A percentile compares a stretch with the other conserved stretches of the same genome.
These are phyloP conservation scores for Gallinago undulata DNA, from an alignment of 2,113 vertebrate genomes.

Conservation along the genomic window DNA sequence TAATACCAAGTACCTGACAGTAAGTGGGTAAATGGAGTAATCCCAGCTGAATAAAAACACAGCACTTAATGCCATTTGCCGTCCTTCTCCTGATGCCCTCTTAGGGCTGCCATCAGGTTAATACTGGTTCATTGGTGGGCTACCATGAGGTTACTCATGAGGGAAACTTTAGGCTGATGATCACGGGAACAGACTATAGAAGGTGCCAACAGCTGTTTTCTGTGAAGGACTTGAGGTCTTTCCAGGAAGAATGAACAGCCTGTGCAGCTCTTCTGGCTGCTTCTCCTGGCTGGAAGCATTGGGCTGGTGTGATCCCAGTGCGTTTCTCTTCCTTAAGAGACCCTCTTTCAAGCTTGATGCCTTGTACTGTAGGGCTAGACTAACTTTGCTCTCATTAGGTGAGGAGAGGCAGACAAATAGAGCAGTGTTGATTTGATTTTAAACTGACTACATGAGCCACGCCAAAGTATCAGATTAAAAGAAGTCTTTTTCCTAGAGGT, in stretches of 20 bases:
- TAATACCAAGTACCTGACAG: background rate
- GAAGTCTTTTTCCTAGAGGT: background rate
- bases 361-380: background rate
- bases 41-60: background rate
- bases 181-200: background rate
- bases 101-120: background rate
- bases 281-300: background rate
- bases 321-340: background rate
- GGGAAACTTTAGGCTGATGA: background rate
- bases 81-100: background rate
- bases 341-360: background rate
- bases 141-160: background rate
- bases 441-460: background rate
- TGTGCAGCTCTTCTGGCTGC: background rate
- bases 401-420: background rate
- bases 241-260: background rate
- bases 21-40: background rate
- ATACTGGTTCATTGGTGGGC: background rate
- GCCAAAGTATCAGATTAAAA: background rate
- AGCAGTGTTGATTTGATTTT: background rate
- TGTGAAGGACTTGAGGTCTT: background rate
- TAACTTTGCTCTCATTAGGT: background rate
- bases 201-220: background rate
- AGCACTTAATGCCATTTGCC: background rate
- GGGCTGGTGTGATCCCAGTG: background rate